Evolutionary conservation across 2,888 invertebrate genomes (phyloP), one percentile per base, ranked within the genome.

Genomic region (Chymomyza fuscimana): DNA sequence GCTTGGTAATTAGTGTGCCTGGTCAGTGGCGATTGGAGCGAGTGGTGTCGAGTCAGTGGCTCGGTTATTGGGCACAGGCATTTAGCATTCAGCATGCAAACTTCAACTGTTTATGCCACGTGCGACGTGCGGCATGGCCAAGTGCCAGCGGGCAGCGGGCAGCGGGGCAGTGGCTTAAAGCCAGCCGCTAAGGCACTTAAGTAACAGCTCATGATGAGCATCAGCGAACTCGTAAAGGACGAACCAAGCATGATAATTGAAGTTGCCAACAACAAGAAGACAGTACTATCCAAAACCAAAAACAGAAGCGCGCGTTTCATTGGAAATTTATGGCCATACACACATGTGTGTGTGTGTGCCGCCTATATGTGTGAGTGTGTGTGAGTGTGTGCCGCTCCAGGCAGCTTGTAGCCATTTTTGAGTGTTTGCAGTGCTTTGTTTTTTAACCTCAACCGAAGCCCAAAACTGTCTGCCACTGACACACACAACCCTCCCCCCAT

Each of bases 151-250:
- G 10, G 10, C 40, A 40, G 40, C 40, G 40, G 12, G 12, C 32
- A 5, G 32, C 7, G 2, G 32, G 2, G 22, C 54, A n/a, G 54
- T 10, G 22, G 56, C 22, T 52, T 52, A 19, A 19, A 58, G 52
- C 54, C 54, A 19, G 54, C 6, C 16, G 36, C 60, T 36, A 60
- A 32, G 66, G 69, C 70, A 68, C 74, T 77, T 77, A 74, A 77
- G 74, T 78, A 77, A 74, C 68, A 77, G 78, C 78, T 69, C 77
- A 77, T 78, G 74, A 77, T 71, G 77, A 71, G 77, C 77, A 77
- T 74, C 77, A 77, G 74, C 66, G 71, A 78, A 74, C 69, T 78
- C 77, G 75, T 77, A 77, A 77, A 74, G 75, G 75, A 72, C 77
- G 77, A 74, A 74, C 74, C 75, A 77, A 71, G 78, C 77, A 77